phyloP scores from a whole-genome alignment of 2,888 invertebrate genomes.

The Sinhomidia bicolor region DNA sequence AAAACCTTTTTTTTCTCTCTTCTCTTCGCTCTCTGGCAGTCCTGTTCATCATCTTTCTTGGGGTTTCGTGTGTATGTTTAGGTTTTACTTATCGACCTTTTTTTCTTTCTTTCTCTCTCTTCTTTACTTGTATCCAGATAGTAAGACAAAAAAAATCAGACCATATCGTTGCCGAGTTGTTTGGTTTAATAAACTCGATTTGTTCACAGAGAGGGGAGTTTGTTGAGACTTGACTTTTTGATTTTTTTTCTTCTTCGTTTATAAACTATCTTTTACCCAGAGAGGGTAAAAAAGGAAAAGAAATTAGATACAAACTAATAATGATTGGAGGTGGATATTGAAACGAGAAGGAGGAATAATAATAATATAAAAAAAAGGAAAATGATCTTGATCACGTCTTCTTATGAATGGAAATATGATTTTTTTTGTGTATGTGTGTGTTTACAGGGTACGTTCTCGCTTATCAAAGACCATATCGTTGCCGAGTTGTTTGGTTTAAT shows the following conservation, averaged over 20 bases:
- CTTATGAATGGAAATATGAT: constrained; percentile 35
- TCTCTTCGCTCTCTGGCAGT: not conserved
- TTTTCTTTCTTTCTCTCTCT: constrained; percentile 37
- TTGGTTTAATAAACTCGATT: constrained; percentile 64
- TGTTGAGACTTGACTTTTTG: not conserved
- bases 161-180: constrained; percentile 27
- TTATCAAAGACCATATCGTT: constrained; percentile 85
- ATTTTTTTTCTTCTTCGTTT: not conserved
- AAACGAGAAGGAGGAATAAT: not conserved
- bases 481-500: constrained; percentile 52
- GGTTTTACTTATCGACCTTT: constrained; percentile 52
- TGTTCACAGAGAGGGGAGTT: not conserved
- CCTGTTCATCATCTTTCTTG: constrained; percentile 30
- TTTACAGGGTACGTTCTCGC: constrained; percentile 94
- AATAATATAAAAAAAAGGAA: not conserved
- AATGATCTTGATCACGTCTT: constrained; percentile 18
- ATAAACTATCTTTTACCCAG: constrained; percentile 12
- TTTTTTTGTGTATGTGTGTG: constrained; percentile 15
- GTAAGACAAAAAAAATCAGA: constrained; percentile 39
- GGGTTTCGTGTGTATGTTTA: constrained; percentile 33
- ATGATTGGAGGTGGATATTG: constrained; percentile 5
- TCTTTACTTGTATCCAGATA: constrained; percentile 45
- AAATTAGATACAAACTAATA: constrained; percentile 68
- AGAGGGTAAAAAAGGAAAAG: constrained; percentile 33
- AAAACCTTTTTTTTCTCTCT: constrained; percentile 71